phyloP scores from a whole-genome alignment of 2,888 invertebrate genomes.

The Chelonus formosanus region DNA sequence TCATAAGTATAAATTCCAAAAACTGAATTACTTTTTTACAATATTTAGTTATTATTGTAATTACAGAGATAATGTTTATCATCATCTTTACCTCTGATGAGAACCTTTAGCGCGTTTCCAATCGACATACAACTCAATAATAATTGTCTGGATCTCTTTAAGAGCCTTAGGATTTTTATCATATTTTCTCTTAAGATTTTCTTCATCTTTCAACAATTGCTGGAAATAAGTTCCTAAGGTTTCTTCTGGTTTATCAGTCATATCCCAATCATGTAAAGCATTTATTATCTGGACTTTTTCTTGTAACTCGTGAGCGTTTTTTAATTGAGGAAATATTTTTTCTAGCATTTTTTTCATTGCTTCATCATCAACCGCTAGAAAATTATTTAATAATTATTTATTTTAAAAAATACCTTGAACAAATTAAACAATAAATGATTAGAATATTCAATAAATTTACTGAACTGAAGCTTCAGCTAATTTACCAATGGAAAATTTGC shows the following conservation, averaged over 20 bases:
- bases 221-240: constrained; percentile 57
- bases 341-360: constrained; percentile 56
- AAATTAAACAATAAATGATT: too few species aligned
- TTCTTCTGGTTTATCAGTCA: constrained; percentile 53
- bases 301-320: constrained; percentile 47
- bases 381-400: too few species aligned
- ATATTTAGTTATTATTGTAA: too few species aligned
- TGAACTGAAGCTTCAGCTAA: not conserved
- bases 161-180: constrained; percentile 52
- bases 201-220: constrained; percentile 53
- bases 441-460: constrained; percentile 1
- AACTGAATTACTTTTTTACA: too few species aligned
- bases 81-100: constrained; percentile 49
- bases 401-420: too few species aligned
- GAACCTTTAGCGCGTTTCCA: constrained; percentile 60
- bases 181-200: constrained; percentile 46
- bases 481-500: not conserved
- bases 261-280: constrained; percentile 57
- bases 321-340: constrained; percentile 54
- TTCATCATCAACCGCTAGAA: constrained; percentile 55
- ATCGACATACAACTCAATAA: constrained; percentile 60
- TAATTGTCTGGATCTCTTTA: constrained; percentile 51
- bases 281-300: constrained; percentile 56
- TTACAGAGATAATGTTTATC: not conserved
- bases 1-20: too few species aligned